phyloP scores from a whole-genome alignment of 2,888 invertebrate species.

The Cantharis flavilabris region DNA sequence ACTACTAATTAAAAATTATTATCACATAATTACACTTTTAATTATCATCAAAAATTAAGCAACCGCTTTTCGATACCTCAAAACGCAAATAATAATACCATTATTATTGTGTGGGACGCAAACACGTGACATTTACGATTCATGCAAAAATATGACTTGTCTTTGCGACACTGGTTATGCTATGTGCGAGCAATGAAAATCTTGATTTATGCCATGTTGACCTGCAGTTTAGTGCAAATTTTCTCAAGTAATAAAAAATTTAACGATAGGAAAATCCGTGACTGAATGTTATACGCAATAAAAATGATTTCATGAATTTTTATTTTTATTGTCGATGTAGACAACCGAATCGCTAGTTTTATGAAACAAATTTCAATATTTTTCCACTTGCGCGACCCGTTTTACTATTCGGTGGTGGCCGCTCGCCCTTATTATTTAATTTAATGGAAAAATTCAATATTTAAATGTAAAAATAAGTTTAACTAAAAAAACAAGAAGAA shows the following conservation, averaged over 20 bases:
- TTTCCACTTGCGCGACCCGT: background rate
- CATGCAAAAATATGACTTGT: conserved; percentile 15
- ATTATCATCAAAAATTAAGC: background rate
- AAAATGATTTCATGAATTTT: background rate
- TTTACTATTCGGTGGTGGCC: background rate
- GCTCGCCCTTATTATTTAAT: background rate
- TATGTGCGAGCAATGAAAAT: conserved; percentile 19
- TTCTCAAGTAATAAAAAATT: conserved; percentile 16
- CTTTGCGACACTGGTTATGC: conserved; percentile 5
- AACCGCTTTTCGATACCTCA: background rate
- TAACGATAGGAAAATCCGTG: background rate
- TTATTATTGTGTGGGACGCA: conserved; percentile 2
- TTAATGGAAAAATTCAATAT: background rate
- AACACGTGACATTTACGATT: conserved; percentile 19
- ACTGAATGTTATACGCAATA: background rate
- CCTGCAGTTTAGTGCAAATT: conserved; percentile 19
- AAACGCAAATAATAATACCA: background rate
- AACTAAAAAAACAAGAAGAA: background rate
- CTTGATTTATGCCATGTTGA: conserved; percentile 23
- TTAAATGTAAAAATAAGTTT: background rate
- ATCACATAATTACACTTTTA: background rate
- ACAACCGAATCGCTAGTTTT: background rate
- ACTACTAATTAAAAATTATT: background rate
- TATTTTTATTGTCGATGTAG: background rate
- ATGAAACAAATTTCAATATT: background rate